Conservation (phyloP, 30 jellyfish, hydroid and myxozoan genomes). For the Aurelia sp. region DNA sequence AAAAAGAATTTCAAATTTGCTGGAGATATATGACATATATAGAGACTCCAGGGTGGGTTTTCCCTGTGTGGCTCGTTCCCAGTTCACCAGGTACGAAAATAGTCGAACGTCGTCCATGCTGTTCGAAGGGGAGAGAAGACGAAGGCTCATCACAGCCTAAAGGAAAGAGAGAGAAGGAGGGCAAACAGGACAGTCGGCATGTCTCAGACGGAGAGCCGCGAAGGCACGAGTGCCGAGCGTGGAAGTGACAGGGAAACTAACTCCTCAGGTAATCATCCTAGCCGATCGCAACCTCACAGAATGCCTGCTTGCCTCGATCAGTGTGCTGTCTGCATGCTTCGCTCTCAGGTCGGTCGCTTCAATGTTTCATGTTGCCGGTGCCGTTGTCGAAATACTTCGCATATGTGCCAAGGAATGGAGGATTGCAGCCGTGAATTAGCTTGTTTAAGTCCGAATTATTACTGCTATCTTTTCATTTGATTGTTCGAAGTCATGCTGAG, state of each 20-base stretch:
- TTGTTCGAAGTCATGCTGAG: too few relatives aligned
- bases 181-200: conserved; percentile 80
- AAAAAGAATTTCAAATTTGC: too few relatives aligned
- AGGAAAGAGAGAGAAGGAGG: conserved; percentile 53
- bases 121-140: conserved; percentile 70
- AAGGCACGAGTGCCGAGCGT: conserved; percentile 70
- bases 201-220: conserved; percentile 84
- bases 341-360: neutral
- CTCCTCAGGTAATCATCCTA: conserved; percentile 60
- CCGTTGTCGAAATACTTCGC: neutral
- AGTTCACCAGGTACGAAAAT: conserved; percentile 56
- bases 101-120: conserved; percentile 64
- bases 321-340: neutral
- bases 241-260: conserved; percentile 66
- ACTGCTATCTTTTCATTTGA: too few relatives aligned
- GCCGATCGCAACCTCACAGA: conserved; percentile 30
- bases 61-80: conserved; percentile 75
- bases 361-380: conserved; percentile 43
- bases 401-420: neutral
- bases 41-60: conserved; percentile 39
- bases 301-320: conserved; percentile 9
- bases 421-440: neutral
- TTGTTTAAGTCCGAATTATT: neutral
- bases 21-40: too few relatives aligned
- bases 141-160: conserved; percentile 53